Percentiles rank a stretch among this genome's conserved stretches.
phyloP scores from a whole-genome alignment of 2,888 invertebrate genomes.

The Mythimna loreyi region DNA sequence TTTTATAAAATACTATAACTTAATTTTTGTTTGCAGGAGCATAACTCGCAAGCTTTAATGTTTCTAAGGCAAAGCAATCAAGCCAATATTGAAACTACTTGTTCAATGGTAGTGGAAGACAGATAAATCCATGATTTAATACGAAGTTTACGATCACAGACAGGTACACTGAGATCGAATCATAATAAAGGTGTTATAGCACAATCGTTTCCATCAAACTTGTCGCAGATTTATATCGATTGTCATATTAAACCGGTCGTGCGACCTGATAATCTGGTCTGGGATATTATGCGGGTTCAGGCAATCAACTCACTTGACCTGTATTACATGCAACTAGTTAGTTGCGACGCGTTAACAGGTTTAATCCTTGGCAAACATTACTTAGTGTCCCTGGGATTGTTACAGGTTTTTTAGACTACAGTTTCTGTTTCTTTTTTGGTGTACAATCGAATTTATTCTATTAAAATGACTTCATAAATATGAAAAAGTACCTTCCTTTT shows the following conservation, averaged over 20 bases:
- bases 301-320: slow-evolving; percentile 82
- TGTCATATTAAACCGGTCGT: slow-evolving; percentile 78
- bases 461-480: background rate
- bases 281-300: slow-evolving; percentile 84
- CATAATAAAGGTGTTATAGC: slow-evolving; percentile 62
- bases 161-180: slow-evolving; percentile 42
- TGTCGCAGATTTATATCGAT: slow-evolving; percentile 83
- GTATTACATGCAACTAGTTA: slow-evolving; percentile 82
- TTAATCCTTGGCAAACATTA: slow-evolving; percentile 78
- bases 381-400: slow-evolving; percentile 66
- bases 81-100: background rate
- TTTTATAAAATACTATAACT: background rate
- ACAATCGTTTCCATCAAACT: slow-evolving; percentile 67
- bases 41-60: background rate
- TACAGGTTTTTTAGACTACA: slow-evolving; percentile 8
- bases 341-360: slow-evolving; percentile 81
- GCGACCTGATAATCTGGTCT: slow-evolving; percentile 77
- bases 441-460: too few species aligned
- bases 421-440: too few species aligned
- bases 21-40: background rate
- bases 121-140: slow-evolving; percentile 19
- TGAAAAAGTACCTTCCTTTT: too few species aligned
- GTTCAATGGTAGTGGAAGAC: background rate
- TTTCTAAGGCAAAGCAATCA: slow-evolving; percentile 1
- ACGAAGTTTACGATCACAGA: slow-evolving; percentile 39